Percentiles rank a stretch among this genome's conserved stretches.
Conservation (phyloP, 2,113 vertebrate genomes). For the Pandion haliaetus region DNA sequence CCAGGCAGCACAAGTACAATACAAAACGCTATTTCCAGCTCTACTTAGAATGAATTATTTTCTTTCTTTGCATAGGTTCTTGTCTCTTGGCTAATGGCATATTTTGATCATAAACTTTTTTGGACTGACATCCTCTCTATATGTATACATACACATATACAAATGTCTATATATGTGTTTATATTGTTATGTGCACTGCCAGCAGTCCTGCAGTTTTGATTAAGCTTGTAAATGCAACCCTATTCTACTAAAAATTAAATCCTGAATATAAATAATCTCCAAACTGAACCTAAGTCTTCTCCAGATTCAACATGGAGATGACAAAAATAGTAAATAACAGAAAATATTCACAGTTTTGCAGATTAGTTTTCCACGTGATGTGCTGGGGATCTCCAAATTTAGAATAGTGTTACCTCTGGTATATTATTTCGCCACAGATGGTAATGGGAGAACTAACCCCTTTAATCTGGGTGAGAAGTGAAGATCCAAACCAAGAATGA, state of each 20-base stretch:
- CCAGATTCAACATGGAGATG: not conserved
- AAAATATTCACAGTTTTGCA: not conserved
- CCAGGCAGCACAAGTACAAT: not conserved
- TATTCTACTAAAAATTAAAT: not conserved
- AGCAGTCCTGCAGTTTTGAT: not conserved
- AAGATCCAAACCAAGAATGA: not conserved
- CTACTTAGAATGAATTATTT: not conserved
- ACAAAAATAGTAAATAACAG: not conserved
- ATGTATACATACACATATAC: not conserved
- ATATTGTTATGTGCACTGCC: not conserved
- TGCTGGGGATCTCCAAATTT: not conserved
- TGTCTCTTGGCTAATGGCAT: not conserved
- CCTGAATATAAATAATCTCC: not conserved
- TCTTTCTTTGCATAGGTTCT: not conserved
- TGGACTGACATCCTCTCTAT: not conserved
- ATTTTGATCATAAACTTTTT: constrained; percentile 12
- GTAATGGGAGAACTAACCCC: not conserved
- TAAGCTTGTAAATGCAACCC: not conserved
- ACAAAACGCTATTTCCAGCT: not conserved
- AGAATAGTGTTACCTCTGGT: not conserved
- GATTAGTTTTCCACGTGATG: not conserved
- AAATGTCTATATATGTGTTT: not conserved
- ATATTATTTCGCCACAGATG: not conserved
- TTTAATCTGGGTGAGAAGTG: not conserved
- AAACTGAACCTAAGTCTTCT: not conserved